Evolutionary conservation across 35 echinoderm and acorn worm species (phyloP), one percentile per base, ranked within the genome.

Genomic region (Patiria miniata): DNA sequence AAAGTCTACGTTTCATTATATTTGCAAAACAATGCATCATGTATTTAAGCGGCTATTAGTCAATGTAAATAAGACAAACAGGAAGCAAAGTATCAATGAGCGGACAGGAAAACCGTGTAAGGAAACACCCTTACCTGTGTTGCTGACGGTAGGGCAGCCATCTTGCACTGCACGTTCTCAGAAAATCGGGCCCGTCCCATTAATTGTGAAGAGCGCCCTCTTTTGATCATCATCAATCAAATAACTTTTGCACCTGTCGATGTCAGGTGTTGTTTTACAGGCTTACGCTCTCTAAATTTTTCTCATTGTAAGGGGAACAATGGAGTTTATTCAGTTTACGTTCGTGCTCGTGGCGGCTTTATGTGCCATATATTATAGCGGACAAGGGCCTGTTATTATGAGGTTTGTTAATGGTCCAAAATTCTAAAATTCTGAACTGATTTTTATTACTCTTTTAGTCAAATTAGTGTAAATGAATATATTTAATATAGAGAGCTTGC

Each of bases 261-360:
- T 26, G 57, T 18, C 57, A 21, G 57, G 57, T 55, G 57, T 1
- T 57, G 15, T 57, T 57, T 57, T 57, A n/a, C 22, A 57, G 54
- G 1, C 54, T 57, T 57, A 47, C 42, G 4, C 42, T 4, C 4
- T 47, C 12, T 4, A 18, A 80, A 5, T 79, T 69, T 14, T 1
- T 79, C 17, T 79, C 39, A 40, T 38, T 79, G 0, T 80, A n/a
- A 5, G 21, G 15, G 39, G 29, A 19, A 50, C 36, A 61, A 84
- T 93, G 85, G 85, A 87, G 51, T 52, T 47, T 53, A 47, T 56
- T 30, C 91, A 93, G 52, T 51, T 93, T 38, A 60, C 58, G 4
- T 47, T 86, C 42, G 85, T 93, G 5, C 51, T 93, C 6, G 52
- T 93, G 21, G 91, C 91, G 53, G 91, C 85, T 30, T 81, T 78